A percentile compares a stretch with the other conserved stretches of the same genome.
Conservation (phyloP, 2,888 invertebrate species). For the Leucania comma region DNA sequence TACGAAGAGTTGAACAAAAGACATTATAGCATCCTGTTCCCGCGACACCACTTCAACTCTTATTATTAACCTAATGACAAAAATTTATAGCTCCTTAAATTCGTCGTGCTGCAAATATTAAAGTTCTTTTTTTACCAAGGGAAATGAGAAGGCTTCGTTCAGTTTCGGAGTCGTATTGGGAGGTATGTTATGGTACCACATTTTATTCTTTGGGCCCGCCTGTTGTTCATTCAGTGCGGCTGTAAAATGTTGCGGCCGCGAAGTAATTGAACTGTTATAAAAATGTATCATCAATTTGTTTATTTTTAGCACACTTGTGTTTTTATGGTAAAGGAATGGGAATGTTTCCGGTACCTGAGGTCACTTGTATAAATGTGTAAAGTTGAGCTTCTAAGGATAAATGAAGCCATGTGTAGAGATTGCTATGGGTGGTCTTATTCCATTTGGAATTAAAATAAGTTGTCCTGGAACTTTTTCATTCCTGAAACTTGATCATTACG, state of each 20-base stretch:
- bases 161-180: conserved; percentile 68
- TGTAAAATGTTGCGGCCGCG: conserved; percentile 62
- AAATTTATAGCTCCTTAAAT: conserved; percentile 90
- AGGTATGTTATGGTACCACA: conserved; percentile 68
- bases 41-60: conserved; percentile 83
- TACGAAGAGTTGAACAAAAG: conserved; percentile 87
- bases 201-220: conserved; percentile 67
- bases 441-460: conserved; percentile 14
- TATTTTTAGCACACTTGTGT: conserved; percentile 51
- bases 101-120: conserved; percentile 88
- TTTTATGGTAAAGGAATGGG: conserved; percentile 50
- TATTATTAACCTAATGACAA: conserved; percentile 90
- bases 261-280: conserved; percentile 63
- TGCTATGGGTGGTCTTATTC: conserved; percentile 13
- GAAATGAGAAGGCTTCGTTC: conserved; percentile 69
- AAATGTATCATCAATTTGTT: conserved; percentile 59
- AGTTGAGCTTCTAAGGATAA: conserved; percentile 5
- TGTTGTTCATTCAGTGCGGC: conserved; percentile 67
- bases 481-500: no score
- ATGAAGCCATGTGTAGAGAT: conserved; percentile 17
- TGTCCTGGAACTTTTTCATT: not conserved
- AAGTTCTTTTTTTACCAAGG: conserved; percentile 74
- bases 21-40: conserved; percentile 89
- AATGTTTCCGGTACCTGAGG: conserved; percentile 44
- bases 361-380: conserved; percentile 10